Base-by-base conservation (phyloP, 2,797 vertebrate species). In the Protosalanx chinensis region DNA sequence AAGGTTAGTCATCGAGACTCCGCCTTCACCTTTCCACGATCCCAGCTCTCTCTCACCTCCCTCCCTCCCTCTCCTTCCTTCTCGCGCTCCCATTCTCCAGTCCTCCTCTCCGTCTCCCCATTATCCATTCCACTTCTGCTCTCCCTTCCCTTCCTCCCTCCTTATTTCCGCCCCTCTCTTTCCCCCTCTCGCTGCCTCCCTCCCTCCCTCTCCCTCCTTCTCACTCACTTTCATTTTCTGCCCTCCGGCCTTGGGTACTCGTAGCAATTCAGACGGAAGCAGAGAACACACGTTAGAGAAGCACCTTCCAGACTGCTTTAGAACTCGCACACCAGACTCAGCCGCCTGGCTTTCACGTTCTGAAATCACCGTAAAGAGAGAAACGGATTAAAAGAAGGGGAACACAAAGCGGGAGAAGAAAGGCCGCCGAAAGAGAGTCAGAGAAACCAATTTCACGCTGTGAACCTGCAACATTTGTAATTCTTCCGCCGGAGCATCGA, bases 1-100 rank as follows among this genome's bases (percentile, higher is more conserved):
- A 91, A 96, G 96, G 97, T 99, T 90, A 92, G 96, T 95, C 76
- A 53, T 41, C 81, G 75, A 30, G 15, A 16, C 51, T 4, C 6
- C 2, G 4, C 4, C 15, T n/a, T 56, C 18, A 56, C 12, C 49
- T 5, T 18, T 12, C 13, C 49, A 51, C 1, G 15, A 5, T 56
- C 18, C 1, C 51, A 56, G 5, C 51, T 56, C 51, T 56, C 51
- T 18, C 51, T 35, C n/a, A 20, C 23, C 23, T 16, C 53, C 23
- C 23, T 27, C 23, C 23, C 23, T 27, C 23, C 65, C 37, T 12
- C 10, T 12, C 41, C 10, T 12, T 41, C 35, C 6, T 7, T 37
- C 35, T 37, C 41, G 10, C 12, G 2, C 41, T 46, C 41, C 41
- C 41, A 13, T 13, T 46, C 41, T 46, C 41, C 12, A 2, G 2